Evolutionary conservation across 1,140 invertebrate genomes (phyloP), one percentile per base, ranked within the genome.

Genomic region (Sipha flava): DNA sequence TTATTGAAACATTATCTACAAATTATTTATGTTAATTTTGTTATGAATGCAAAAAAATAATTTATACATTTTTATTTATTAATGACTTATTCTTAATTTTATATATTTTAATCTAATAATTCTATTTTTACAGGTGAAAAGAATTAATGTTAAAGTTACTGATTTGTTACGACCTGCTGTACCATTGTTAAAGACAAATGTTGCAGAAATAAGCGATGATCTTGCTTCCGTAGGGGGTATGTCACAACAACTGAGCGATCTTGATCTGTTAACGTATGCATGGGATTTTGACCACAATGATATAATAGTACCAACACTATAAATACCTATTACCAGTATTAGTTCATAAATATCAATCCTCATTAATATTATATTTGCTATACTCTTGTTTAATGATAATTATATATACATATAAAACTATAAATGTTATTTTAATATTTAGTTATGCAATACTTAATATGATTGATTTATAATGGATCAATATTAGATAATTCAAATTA

Each of bases 201-300:
- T 81, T 70, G 79, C 75, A 83, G 83, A 80, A 83, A 81, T 59
- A 80, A 81, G 21, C 82, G 84, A 70, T 79, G 83, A 73, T 40
- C 49, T 79, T 34, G 70, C 64, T 54, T 52, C 47, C 31, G 72
- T 82, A 49, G 52, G 81, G 26, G 72, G 64, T 43, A 43, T 79
- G 47, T 57, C 79, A 34, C 80, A 82, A 29, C 81, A 81, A 64
- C 47, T 82, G 26, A 73, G 59, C 14, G 80, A 80, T 62, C 49
- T 82, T 23, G 80, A 79, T 26, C n/a, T 82, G 21, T 73, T 80
- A 34, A 73, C 80, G 10, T 54, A 82, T 52, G 45, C 64, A 23
- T 82, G 82, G 82, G 82, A 82, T 82, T 82, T 82, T 75, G 81
- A 80, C 73, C 29, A 49, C 29, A 68, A 34, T 29, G 59, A 68